phyloP scores from a whole-genome alignment of 1,140 invertebrate genomes.

The Zophobas atratus region DNA sequence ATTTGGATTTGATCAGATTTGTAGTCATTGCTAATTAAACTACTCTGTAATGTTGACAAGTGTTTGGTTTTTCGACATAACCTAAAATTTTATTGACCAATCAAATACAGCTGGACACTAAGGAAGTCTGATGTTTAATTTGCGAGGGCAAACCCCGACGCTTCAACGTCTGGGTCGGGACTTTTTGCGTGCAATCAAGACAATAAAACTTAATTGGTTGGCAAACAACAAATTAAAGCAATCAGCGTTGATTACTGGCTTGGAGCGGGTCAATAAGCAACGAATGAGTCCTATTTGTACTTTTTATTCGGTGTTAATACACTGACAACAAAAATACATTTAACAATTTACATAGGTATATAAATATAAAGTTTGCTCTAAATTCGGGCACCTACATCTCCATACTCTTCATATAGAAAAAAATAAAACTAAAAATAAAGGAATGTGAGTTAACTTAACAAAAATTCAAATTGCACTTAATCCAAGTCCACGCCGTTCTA shows the following conservation, averaged over 20 bases:
- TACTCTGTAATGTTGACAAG: neutral
- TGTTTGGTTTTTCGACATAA: neutral
- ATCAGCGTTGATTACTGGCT: neutral
- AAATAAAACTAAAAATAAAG: slow-evolving; percentile 18
- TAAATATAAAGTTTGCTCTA: slow-evolving; percentile 34
- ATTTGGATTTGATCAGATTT: slow-evolving; percentile 17
- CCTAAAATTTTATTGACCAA: neutral
- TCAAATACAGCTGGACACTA: no score
- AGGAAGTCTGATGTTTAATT: no score
- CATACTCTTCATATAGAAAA: slow-evolving; percentile 16
- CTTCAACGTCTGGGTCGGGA: no score
- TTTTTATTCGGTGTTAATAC: slow-evolving; percentile 34
- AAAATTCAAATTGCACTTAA: slow-evolving; percentile 24
- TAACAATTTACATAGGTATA: slow-evolving; percentile 19
- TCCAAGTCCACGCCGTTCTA: neutral
- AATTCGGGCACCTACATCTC: slow-evolving; percentile 9
- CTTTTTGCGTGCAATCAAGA: no score
- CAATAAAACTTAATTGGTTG: neutral
- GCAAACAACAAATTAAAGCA: neutral
- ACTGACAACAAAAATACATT: slow-evolving; percentile 36
- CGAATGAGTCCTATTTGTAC: slow-evolving; percentile 6
- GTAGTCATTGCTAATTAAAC: slow-evolving; percentile 26
- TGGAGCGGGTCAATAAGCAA: neutral
- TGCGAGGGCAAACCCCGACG: no score
- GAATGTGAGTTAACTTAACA: slow-evolving; percentile 21